A percentile compares a stretch with the other conserved stretches of the same genome.
phyloP scores from a whole-genome alignment of 2,888 invertebrate species.

The Serrognathus titanus region DNA sequence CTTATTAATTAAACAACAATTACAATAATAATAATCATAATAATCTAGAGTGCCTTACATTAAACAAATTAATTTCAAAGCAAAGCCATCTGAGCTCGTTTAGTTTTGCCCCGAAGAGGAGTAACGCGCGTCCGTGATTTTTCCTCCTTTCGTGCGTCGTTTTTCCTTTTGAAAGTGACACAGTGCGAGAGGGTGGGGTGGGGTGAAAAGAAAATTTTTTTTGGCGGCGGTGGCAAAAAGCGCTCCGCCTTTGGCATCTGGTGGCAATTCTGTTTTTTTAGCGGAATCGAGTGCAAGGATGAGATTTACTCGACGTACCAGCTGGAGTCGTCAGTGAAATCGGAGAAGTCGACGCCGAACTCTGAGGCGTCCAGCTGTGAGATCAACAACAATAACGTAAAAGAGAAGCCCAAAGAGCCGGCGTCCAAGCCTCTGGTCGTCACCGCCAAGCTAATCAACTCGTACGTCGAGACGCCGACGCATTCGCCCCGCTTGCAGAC shows the following conservation, averaged over 20 bases:
- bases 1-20: no score
- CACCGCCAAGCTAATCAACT: slow-evolving; percentile 44
- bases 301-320: slow-evolving; percentile 71
- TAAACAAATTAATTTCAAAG: no score
- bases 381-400: slow-evolving; percentile 13
- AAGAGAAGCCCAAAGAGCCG: slow-evolving; percentile 1
- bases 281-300: slow-evolving; percentile 76
- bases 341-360: slow-evolving; percentile 19
- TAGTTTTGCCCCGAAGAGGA: no score
- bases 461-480: slow-evolving; percentile 20
- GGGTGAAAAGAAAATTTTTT: no score
- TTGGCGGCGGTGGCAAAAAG: slow-evolving; percentile 25
- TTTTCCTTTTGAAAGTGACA: no score
- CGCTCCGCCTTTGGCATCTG: slow-evolving; percentile 5
- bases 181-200: no score
- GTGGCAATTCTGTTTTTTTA: slow-evolving; percentile 44
- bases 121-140: no score
- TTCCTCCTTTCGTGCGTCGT: no score
- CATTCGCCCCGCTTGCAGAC: slow-evolving; percentile 55
- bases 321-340: slow-evolving; percentile 38
- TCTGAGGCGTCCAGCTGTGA: slow-evolving; percentile 10
- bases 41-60: no score
- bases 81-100: no score
- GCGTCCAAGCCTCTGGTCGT: slow-evolving; percentile 35
- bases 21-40: no score